These are phyloP conservation scores for Cariama cristata DNA, from an alignment of 2,113 vertebrate genomes.

Conservation along the genomic window DNA sequence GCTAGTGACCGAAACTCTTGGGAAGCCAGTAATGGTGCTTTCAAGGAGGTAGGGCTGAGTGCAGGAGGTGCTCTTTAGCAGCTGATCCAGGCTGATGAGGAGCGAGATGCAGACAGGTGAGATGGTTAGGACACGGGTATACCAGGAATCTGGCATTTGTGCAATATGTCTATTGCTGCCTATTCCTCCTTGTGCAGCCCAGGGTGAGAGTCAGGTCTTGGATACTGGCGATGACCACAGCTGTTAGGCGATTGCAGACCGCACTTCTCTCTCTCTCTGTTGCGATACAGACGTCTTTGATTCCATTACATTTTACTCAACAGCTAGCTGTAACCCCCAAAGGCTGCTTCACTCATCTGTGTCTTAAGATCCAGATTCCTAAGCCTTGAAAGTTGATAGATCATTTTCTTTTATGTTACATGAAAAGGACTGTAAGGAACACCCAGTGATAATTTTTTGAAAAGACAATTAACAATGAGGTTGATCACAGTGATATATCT, in stretches of 20 bases:
- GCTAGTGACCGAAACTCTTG: not conserved
- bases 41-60: not conserved
- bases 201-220: rapidly evolving
- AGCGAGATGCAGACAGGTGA: not conserved
- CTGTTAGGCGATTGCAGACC: not conserved
- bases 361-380: not conserved
- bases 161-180: rapidly evolving
- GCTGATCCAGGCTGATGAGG: not conserved
- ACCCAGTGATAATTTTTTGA: constrained; percentile 8
- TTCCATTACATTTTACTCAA: not conserved
- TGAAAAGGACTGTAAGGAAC: constrained; percentile 33
- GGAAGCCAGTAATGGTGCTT: not conserved
- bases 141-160: not conserved
- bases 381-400: constrained; percentile 7
- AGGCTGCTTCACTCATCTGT: not conserved
- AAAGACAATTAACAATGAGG: constrained; percentile 30
- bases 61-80: not conserved
- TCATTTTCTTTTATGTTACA: constrained; percentile 31
- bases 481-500: constrained; percentile 10
- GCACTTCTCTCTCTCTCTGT: not conserved
- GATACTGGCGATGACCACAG: rapidly evolving
- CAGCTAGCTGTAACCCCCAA: not conserved
- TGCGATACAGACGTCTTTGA: not conserved
- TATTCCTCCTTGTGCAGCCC: not conserved
- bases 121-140: rapidly evolving